Evolutionary conservation across 2,888 invertebrate species (phyloP).

Genomic region (Cataglyphis altisquamis): DNA sequence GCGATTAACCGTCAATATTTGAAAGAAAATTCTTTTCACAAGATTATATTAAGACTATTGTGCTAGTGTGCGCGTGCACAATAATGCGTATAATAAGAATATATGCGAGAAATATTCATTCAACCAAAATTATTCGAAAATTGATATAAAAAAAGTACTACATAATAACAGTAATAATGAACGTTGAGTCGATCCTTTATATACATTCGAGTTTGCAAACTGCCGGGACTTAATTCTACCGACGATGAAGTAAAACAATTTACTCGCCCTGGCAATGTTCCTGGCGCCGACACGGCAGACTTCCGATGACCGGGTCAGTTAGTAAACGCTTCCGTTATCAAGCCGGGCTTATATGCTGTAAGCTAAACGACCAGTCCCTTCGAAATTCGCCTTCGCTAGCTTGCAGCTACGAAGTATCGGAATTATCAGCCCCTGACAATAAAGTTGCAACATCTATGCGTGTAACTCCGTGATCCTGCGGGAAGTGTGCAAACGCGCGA

Average conservation of each 20-base stretch:
- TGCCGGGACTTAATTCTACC: conserved; percentile 70
- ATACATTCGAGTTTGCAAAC: conserved; percentile 19
- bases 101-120: background rate
- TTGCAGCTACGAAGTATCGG: conserved; percentile 1
- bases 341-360: conserved; percentile 74
- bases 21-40: background rate
- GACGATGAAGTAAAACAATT: conserved; percentile 77
- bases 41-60: conserved; percentile 14
- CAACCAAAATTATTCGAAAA: background rate
- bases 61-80: no score
- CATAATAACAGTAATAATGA: background rate
- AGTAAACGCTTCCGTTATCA: conserved; percentile 78
- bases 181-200: background rate
- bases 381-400: conserved; percentile 55
- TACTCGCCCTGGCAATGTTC: conserved; percentile 75
- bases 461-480: conserved; percentile 20
- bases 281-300: conserved; percentile 68
- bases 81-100: background rate
- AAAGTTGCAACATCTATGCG: conserved; percentile 28
- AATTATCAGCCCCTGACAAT: conserved; percentile 23
- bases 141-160: conserved; percentile 3
- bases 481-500: background rate
- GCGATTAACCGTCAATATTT: background rate
- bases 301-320: conserved; percentile 77
- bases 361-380: conserved; percentile 72